phyloP scores from a whole-genome alignment of 1,140 invertebrate species.

The Scaptomyza graminum region DNA sequence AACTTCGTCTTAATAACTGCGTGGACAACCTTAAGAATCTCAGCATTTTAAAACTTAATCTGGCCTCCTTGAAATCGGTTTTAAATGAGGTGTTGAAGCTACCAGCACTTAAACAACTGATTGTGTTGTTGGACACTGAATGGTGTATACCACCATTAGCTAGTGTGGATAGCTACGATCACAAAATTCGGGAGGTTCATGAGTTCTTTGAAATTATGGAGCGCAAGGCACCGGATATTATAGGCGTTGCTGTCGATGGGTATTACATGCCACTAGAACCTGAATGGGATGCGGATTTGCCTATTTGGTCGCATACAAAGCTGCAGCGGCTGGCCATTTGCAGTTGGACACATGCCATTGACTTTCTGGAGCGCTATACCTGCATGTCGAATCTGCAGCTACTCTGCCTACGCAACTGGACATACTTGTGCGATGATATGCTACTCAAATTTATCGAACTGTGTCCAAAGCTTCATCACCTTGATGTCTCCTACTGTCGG shows the following conservation, averaged over 20 bases:
- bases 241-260: constrained; percentile 68
- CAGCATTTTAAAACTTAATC: constrained; percentile 62
- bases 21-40: constrained; percentile 54
- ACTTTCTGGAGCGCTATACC: constrained; percentile 61
- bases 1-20: constrained; percentile 60
- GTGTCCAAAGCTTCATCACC: constrained; percentile 58
- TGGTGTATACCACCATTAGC: constrained; percentile 52
- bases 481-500: constrained; percentile 72
- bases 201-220: constrained; percentile 76
- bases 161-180: constrained; percentile 65
- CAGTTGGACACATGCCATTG: constrained; percentile 59
- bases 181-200: constrained; percentile 67
- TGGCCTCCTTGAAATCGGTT: constrained; percentile 65
- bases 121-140: constrained; percentile 68
- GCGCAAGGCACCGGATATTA: constrained; percentile 52
- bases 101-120: constrained; percentile 57
- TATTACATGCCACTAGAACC: constrained; percentile 72
- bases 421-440: constrained; percentile 55
- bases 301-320: constrained; percentile 53
- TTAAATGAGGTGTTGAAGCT: constrained; percentile 55
- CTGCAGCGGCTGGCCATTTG: constrained; percentile 64
- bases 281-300: constrained; percentile 58
- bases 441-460: constrained; percentile 61
- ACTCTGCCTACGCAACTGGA: constrained; percentile 67
- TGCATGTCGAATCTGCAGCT: constrained; percentile 63